These are phyloP conservation scores for Nansenia antarctica DNA, from an alignment of 2,113 vertebrate species.

Conservation along the genomic window DNA sequence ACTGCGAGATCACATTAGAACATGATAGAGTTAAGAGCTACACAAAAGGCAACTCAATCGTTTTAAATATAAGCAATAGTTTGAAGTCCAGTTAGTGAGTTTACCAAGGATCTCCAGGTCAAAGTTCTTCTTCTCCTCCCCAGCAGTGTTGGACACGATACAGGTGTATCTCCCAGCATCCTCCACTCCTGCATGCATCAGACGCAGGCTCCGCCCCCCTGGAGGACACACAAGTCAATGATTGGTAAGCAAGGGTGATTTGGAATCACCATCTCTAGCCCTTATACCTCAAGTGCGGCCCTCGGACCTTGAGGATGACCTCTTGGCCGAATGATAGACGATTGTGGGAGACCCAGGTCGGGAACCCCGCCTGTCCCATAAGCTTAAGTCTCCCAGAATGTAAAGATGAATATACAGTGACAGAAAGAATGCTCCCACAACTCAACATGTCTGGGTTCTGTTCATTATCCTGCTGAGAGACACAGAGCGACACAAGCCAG, in stretches of 20 bases:
- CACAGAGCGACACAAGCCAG: no score
- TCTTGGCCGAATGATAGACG: no score
- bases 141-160: slow-evolving; percentile 85
- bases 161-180: slow-evolving; percentile 89
- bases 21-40: slow-evolving; percentile 9
- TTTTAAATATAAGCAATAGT: not conserved
- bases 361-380: no score
- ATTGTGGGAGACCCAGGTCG: no score
- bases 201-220: slow-evolving; percentile 86
- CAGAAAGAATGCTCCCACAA: not conserved
- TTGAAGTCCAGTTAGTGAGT: not conserved
- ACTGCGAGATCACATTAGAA: slow-evolving; percentile 71
- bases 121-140: slow-evolving; percentile 87
- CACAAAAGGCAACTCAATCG: not conserved
- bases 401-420: not conserved
- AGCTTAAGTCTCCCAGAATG: no score
- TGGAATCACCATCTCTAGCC: no score
- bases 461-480: not conserved
- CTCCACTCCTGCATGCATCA: slow-evolving; percentile 74
- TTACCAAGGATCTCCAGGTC: slow-evolving; percentile 86
- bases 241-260: no score
- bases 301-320: no score
- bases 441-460: not conserved
- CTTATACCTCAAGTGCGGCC: no score
- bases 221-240: slow-evolving; percentile 13